Evolutionary conservation across 1,140 invertebrate species (phyloP), one percentile per base, ranked within the genome.

Genomic region (Bursaphelenchus mucronatus): DNA sequence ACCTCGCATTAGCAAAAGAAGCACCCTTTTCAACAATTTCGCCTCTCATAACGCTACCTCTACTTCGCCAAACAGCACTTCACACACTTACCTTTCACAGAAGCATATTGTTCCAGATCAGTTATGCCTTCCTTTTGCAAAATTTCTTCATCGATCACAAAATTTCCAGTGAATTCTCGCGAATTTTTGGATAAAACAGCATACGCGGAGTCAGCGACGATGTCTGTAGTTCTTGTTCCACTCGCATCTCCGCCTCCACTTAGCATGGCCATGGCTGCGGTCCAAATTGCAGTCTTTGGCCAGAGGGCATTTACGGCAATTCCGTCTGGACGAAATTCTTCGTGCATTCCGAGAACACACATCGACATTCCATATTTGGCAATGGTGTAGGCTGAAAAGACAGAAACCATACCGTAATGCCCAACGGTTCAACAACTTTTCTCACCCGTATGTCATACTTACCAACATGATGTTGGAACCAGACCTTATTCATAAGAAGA

Each of bases 341-440:
- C 90, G 47, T 91, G 85, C 92, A 97, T 95, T 46, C 95, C 79
- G 13, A 98, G 83, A 0, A 91, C 92, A 83, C 92, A 97, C 91
- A 98, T 92, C 0, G 92, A 95, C 95, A 99, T 98, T 19, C 94
- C 70, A 79, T 94, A 97, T 77, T 98, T 98, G 1, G 94, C 90
- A 87, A 97, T 96, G 0, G 94, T 96, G 81, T 97, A 97, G 0
- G 92, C 93, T 55, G 68, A 13, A 76, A 76, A 39, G 7, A 63
- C 56, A 75, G 40, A 30, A 44, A 47, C 53, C 17, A 15, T 15
- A 19, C 21, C 19, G 19, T 17, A 5, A 15, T 50, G 15, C 1
- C 15, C 1, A 56, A 15, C n/a, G 6, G 30, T 56, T 1, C 50
- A 44, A 50, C 7, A 15, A 15, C 50, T 13, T 41, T 17, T 21